phyloP scores from a whole-genome alignment of 2,797 vertebrate species.

The Darevskia nairensis region DNA sequence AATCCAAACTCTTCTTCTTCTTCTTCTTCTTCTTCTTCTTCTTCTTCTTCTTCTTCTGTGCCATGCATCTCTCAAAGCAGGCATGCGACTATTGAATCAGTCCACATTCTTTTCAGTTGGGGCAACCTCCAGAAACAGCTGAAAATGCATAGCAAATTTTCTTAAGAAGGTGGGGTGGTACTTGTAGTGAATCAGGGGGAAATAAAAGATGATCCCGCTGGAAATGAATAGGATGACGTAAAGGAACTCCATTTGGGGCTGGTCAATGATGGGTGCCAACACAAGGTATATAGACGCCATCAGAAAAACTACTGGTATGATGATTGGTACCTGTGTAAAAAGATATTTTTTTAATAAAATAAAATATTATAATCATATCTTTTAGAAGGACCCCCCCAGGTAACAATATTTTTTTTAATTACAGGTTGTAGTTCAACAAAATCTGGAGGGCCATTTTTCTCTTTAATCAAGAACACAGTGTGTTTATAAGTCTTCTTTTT shows the following conservation, averaged over 20 bases:
- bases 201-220: constrained; percentile 85
- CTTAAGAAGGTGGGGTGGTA: constrained; percentile 79
- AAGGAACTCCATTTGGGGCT: constrained; percentile 87
- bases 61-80: rapidly evolving
- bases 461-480: too few species aligned
- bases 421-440: too few species aligned
- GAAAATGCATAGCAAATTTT: constrained; percentile 84
- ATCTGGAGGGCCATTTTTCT: too few species aligned
- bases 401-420: too few species aligned
- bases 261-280: constrained; percentile 85
- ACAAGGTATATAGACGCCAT: constrained; percentile 86
- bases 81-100: constrained; percentile 16
- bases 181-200: constrained; percentile 87
- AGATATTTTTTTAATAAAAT: constrained; percentile 12
- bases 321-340: constrained; percentile 84
- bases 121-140: constrained; percentile 89
- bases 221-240: constrained; percentile 86
- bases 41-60: too few species aligned
- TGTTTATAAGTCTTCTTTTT: too few species aligned
- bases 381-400: too few species aligned
- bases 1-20: too few species aligned
- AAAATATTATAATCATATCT: too few species aligned
- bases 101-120: constrained; percentile 78
- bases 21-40: too few species aligned
- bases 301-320: constrained; percentile 85